Evolutionary conservation across 2,888 invertebrate genomes (phyloP), one percentile per base, ranked within the genome.

Genomic region (Cylindroiulus punctatus): DNA sequence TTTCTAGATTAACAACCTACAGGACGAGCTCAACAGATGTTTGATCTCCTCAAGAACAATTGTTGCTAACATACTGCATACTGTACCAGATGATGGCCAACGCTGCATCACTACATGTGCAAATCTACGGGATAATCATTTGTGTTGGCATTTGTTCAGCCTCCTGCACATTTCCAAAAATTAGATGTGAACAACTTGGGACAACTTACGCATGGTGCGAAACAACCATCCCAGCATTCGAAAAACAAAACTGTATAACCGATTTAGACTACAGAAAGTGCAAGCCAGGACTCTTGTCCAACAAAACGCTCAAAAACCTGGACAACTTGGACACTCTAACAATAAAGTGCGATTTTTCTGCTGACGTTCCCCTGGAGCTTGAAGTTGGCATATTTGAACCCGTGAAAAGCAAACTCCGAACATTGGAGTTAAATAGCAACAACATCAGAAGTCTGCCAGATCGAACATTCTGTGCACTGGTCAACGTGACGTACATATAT

Each of bases 381-480:
- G 40, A 40, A 40, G 1, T 14, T n/a, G 40, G 44, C 1, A 26
- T 44, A 44, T 40, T 83, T 40, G 83, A 83, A 8, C 14, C 36
- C n/a, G 40, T 83, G 10, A 83, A 83, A 3, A 8, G 22, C 40
- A 42, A n/a, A 40, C 83, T 83, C 36, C 19, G 1, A 12, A 12
- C 7, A 10, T n/a, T 83, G 40, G 14, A n/a, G 10, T 83, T 83
- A 22, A 36, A 22, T n/a, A 14, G 10, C 44, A 42, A 83, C 19
- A 83, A 83, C 44, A 83, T 83, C 3, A 83, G n/a, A 40, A 5
- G 12, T 40, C 22, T 83, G n/a, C 40, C 83, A 17, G n/a, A 36
- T 14, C 36, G 83, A 26, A 83, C 14, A 83, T 83, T 83, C 22
- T 83, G 83, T 83, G 40, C 22, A 44, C 83, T 42, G 14, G 1